phyloP scores from a whole-genome alignment of 2,888 invertebrate species.

The Cyrtodaria siliqua region DNA sequence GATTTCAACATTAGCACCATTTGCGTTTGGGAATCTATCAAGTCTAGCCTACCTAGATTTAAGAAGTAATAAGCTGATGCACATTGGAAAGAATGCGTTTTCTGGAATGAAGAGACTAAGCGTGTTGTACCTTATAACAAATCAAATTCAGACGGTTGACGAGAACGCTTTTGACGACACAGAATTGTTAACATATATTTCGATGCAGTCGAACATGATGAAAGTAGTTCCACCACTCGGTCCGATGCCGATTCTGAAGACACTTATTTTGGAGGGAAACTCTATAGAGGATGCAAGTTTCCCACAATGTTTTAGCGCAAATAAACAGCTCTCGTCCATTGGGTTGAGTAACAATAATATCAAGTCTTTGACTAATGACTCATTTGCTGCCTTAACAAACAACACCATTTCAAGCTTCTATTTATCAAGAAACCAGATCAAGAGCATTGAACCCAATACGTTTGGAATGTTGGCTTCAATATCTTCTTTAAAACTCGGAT shows the following conservation, averaged over 20 bases:
- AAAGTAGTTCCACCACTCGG: constrained; percentile 60
- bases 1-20: constrained; percentile 53
- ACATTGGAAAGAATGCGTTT: constrained; percentile 59
- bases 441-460: constrained; percentile 56
- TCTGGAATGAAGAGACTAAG: constrained; percentile 46
- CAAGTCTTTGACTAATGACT: constrained; percentile 50
- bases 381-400: constrained; percentile 63
- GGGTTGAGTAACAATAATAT: constrained; percentile 72
- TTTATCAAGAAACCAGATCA: constrained; percentile 69
- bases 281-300: constrained; percentile 68
- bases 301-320: constrained; percentile 54
- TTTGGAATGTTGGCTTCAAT: constrained; percentile 64
- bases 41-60: constrained; percentile 59
- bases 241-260: constrained; percentile 55
- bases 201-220: constrained; percentile 67
- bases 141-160: constrained; percentile 55
- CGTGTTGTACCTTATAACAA: constrained; percentile 59
- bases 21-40: constrained; percentile 58
- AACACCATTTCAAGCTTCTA: constrained; percentile 63
- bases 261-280: constrained; percentile 71
- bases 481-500: constrained; percentile 71
- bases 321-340: constrained; percentile 50
- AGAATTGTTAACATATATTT: constrained; percentile 46
- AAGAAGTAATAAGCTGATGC: constrained; percentile 59
- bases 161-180: constrained; percentile 62